phyloP scores from a whole-genome alignment of 2,888 invertebrate species.

The Ephialtes manifestator region DNA sequence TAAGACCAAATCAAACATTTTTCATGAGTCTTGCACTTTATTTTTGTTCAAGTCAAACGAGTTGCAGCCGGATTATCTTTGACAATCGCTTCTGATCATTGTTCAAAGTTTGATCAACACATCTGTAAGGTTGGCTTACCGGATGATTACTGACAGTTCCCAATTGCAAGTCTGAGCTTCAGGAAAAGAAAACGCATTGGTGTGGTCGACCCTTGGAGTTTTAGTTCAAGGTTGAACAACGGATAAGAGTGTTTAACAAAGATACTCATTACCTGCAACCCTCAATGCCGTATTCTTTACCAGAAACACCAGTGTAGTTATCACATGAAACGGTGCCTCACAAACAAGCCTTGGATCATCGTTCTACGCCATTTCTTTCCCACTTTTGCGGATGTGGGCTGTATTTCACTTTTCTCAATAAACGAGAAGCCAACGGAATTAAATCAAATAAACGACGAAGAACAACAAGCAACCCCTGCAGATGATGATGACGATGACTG shows the following conservation, averaged over 20 bases:
- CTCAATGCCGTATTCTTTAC: neutral
- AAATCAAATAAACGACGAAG: slow-evolving; percentile 33
- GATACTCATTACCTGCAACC: neutral
- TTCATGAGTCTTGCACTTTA: no score
- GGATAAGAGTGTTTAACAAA: neutral
- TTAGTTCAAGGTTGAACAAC: neutral
- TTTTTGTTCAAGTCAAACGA: neutral
- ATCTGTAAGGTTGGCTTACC: no score
- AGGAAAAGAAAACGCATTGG: no score
- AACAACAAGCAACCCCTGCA: slow-evolving; percentile 27
- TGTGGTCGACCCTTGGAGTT: neutral
- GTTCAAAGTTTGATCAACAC: no score
- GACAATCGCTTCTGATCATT: no score
- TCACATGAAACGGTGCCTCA: neutral
- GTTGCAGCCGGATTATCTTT: no score
- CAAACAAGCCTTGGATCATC: neutral
- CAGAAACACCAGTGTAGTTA: neutral
- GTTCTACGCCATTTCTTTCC: neutral
- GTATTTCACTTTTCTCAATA: slow-evolving; percentile 10
- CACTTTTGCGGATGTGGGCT: neutral
- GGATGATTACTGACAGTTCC: no score
- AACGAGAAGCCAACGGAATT: neutral
- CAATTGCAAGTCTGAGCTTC: no score
- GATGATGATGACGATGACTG: slow-evolving; percentile 48
- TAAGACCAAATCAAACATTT: no score